These are phyloP conservation scores for Microplitis mediator DNA, from an alignment of 1,140 invertebrate genomes.

Conservation along the genomic window DNA sequence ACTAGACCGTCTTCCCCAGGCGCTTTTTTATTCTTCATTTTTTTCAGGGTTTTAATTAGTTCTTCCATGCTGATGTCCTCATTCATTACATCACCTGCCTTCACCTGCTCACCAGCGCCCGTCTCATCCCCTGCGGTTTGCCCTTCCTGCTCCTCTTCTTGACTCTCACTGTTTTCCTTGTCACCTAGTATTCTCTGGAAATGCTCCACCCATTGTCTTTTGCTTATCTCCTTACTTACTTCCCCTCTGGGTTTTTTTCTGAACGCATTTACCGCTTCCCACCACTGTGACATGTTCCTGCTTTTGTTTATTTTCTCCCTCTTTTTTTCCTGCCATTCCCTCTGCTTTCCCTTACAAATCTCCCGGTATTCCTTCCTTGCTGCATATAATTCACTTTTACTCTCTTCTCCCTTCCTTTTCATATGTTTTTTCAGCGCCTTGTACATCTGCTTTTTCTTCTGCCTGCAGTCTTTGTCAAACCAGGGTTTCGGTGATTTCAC, in stretches of 20 bases:
- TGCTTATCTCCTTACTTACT: not conserved
- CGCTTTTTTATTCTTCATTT: slow-evolving; percentile 43
- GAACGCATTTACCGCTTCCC: not conserved
- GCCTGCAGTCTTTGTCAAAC: slow-evolving; percentile 18
- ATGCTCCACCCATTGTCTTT: not conserved
- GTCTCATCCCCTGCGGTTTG: not conserved
- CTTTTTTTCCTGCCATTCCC: no score
- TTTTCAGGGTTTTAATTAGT: slow-evolving; percentile 35
- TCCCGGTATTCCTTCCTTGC: not conserved
- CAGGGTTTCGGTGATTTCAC: not conserved
- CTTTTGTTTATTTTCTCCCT: slow-evolving; percentile 8
- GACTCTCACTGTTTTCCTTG: not conserved
- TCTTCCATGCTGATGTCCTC: slow-evolving; percentile 26
- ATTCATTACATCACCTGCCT: not conserved
- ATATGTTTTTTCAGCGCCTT: slow-evolving; percentile 1
- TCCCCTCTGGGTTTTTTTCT: not conserved
- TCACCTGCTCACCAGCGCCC: not conserved
- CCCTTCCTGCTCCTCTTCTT: not conserved
- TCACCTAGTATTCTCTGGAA: not conserved
- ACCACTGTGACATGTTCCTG: slow-evolving; percentile 10
- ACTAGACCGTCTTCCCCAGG: slow-evolving; percentile 43
- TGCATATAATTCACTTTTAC: not conserved
- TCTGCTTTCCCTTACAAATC: no score
- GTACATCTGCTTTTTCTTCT: not conserved
- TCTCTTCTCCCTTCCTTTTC: not conserved